Conservation (phyloP, 1,140 invertebrate genomes). For the Brachionus rotundiformis region DNA sequence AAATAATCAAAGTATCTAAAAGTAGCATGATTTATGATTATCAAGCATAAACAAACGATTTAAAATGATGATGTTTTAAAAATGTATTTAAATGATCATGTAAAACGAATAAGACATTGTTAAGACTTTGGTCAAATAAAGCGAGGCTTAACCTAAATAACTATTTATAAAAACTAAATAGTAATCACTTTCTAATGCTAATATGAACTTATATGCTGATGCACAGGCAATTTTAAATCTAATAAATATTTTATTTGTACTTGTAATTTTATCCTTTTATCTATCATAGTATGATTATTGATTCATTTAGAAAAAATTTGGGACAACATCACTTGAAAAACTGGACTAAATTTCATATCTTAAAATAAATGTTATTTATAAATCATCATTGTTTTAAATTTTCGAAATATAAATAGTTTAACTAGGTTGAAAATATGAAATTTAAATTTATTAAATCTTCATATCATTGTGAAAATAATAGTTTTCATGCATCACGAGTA, state of each 20-base stretch:
- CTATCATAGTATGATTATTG: conserved; percentile 9
- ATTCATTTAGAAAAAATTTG: background rate
- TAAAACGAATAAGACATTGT: background rate
- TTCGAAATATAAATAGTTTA: no score
- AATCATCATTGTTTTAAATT: no score
- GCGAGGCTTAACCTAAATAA: conserved; percentile 32
- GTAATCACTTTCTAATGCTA: background rate
- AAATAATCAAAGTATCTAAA: background rate
- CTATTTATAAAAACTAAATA: background rate
- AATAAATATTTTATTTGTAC: conserved; percentile 22
- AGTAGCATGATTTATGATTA: background rate
- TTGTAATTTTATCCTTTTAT: conserved; percentile 21
- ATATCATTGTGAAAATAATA: no score
- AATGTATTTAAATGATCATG: conserved; percentile 4
- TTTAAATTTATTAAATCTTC: no score
- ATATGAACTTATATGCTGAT: conserved; percentile 3
- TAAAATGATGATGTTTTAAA: background rate
- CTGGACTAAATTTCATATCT: background rate
- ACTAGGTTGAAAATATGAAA: no score
- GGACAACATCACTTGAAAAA: background rate
- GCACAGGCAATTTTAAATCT: conserved; percentile 15
- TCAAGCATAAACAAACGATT: background rate
- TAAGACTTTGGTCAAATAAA: conserved; percentile 32
- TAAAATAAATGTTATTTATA: background rate
- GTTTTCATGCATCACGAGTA: no score